Base-by-base conservation (phyloP, 2,797 vertebrate species). In the Ataeniobius toweri region DNA sequence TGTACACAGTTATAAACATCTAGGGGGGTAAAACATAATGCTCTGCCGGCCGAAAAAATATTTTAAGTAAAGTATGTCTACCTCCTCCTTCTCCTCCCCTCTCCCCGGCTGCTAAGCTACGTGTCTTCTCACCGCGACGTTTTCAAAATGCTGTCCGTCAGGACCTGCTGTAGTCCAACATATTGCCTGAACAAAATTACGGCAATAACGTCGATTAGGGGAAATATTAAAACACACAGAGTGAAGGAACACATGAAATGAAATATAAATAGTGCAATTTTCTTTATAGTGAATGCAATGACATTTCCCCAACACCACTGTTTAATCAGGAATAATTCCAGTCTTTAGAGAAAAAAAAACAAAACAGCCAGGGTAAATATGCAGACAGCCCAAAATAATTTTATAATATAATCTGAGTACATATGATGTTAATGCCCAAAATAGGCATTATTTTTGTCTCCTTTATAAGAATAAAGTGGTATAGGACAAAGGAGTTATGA, bases 211-310 rank as follows among this genome's bases (percentile, higher is more conserved):
- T 28, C 18, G 36, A 56, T 5, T n/a, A 50, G 12, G 36, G 63
- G 20, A 41, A 3, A 48, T 14, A 9, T 12, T 10, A 53, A 39
- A 65, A 65, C 39, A 4, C 4, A 63, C 16, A n/a, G 9, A 78
- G 55, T 69, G 41, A 81, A 84, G n/a, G 24, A 71, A 26, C 24
- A 74, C 53, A 82, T 22, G 41, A 63, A 16, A 68, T 56, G 13
- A 26, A 41, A 61, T 81, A 86, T 82, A 83, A 88, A 90, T 92
- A 93, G 90, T 93, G 92, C 91, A 92, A 92, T 85, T 94, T 94
- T 94, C 88, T 93, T 94, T 92, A 94, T 94, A 89, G 92, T 92
- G 78, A 92, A 89, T 92, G 88, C 93, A 91, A 88, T 86, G 80
- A 92, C 90, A 85, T 90, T 83, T 89, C 85, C 85, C 85, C 79